phyloP scores from a whole-genome alignment of 2,113 vertebrate species.

The Grus americana region DNA sequence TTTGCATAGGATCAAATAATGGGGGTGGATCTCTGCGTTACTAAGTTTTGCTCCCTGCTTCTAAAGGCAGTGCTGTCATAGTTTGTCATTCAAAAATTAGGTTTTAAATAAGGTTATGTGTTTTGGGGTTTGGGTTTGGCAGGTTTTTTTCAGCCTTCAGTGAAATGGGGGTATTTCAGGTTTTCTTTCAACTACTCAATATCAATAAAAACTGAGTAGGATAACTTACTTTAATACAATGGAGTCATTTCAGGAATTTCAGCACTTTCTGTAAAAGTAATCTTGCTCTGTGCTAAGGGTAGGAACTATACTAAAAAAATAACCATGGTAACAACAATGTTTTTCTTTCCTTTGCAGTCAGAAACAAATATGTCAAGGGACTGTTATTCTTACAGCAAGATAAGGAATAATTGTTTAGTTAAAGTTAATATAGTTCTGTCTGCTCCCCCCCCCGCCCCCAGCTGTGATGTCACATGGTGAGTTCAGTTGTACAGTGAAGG shows the following conservation, averaged over 20 bases:
- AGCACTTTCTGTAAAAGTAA: neutral
- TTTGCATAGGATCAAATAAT: neutral
- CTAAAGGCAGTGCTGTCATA: neutral
- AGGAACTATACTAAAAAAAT: neutral
- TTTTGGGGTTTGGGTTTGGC: too few relatives aligned
- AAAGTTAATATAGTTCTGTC: neutral
- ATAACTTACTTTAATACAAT: neutral
- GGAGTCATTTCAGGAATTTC: neutral
- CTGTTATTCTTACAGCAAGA: neutral
- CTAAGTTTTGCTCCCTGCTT: neutral
- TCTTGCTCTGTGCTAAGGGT: neutral
- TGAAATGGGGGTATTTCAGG: neutral
- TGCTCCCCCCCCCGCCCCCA: fast-evolving
- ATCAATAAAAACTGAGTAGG: neutral
- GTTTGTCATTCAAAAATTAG: neutral
- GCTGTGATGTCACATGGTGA: neutral
- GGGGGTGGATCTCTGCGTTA: neutral
- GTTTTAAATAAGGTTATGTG: neutral
- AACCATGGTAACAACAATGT: neutral
- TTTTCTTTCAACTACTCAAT: neutral
- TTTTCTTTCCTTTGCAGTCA: neutral
- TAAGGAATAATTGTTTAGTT: neutral
- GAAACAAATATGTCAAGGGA: neutral
- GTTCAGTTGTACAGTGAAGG: neutral
- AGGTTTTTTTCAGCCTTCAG: neutral